Percentiles rank a stretch among this genome's conserved stretches.
These are phyloP conservation scores for Anthoscopus minutus DNA, from an alignment of 2,113 vertebrate species.

Conservation along the genomic window DNA sequence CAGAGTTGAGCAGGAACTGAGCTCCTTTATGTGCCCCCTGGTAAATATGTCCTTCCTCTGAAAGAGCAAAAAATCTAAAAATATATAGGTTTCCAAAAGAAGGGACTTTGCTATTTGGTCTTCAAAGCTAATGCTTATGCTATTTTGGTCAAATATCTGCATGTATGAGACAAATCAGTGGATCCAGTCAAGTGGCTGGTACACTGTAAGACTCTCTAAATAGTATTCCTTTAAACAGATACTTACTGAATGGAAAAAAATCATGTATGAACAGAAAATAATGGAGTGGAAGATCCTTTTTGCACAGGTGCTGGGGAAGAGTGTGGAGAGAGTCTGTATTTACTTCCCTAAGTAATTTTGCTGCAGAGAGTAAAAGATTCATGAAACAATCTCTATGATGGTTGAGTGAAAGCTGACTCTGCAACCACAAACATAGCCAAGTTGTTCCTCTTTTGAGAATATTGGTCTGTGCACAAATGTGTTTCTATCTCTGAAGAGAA, in stretches of 20 bases:
- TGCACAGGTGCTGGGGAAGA: not conserved
- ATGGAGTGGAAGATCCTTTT: not conserved
- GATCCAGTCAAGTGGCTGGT: not conserved
- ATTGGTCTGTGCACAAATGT: rapidly evolving
- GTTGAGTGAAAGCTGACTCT: not conserved
- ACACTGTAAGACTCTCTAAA: not conserved
- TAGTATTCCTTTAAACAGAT: not conserved
- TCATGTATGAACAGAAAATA: not conserved
- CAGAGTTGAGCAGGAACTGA: not conserved
- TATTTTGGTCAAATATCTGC: not conserved
- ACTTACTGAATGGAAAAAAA: not conserved
- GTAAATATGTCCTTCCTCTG: not conserved
- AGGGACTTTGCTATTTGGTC: not conserved
- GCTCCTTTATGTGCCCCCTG: not conserved
- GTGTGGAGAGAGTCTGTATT: not conserved
- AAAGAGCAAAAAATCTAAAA: not conserved
- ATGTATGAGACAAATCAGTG: not conserved
- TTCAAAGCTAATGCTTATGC: not conserved
- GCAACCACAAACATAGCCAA: not conserved
- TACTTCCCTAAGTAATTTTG: not conserved
- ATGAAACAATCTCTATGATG: not conserved
- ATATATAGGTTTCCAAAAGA: not conserved
- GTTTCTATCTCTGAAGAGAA: not conserved
- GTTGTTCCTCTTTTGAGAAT: not conserved
- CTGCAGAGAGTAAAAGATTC: not conserved